phyloP scores from a whole-genome alignment of 2,113 vertebrate genomes.

The Phocoena sinus region DNA sequence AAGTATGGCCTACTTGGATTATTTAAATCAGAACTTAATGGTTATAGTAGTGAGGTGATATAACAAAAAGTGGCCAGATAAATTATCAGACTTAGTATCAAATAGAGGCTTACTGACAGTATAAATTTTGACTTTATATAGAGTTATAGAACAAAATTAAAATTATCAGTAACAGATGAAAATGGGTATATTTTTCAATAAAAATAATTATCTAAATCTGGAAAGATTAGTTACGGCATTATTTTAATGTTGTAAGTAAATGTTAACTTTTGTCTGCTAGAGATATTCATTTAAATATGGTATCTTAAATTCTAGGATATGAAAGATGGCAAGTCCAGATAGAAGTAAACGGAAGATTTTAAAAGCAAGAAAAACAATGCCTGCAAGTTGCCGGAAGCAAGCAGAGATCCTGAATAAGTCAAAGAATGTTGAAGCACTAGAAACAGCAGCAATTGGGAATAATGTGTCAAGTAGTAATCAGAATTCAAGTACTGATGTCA shows the following conservation, averaged over 20 bases:
- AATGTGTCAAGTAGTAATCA: slow-evolving; percentile 22
- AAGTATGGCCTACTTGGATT: background rate
- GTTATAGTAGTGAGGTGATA: background rate
- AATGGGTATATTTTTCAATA: background rate
- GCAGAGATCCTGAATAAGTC: slow-evolving; percentile 39
- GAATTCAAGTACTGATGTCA: background rate
- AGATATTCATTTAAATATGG: slow-evolving; percentile 28
- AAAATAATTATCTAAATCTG: background rate
- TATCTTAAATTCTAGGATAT: slow-evolving; percentile 63
- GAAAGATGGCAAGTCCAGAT: slow-evolving; percentile 62
- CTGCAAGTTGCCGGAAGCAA: slow-evolving; percentile 68
- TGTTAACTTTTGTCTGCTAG: slow-evolving; percentile 6
- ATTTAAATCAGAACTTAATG: background rate
- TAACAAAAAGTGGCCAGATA: background rate
- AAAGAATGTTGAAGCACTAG: slow-evolving; percentile 27
- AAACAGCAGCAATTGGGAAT: background rate
- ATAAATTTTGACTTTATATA: background rate
- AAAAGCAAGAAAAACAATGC: slow-evolving; percentile 66
- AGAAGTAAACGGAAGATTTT: slow-evolving; percentile 40
- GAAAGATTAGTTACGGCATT: background rate
- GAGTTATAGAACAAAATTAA: background rate
- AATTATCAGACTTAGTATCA: background rate
- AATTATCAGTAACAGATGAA: background rate
- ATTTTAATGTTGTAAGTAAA: slow-evolving; percentile 24
- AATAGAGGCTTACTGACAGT: background rate